A percentile compares a stretch with the other conserved stretches of the same genome.
Conservation (phyloP, 2,797 vertebrate species). For the Myotis pilosus region DNA sequence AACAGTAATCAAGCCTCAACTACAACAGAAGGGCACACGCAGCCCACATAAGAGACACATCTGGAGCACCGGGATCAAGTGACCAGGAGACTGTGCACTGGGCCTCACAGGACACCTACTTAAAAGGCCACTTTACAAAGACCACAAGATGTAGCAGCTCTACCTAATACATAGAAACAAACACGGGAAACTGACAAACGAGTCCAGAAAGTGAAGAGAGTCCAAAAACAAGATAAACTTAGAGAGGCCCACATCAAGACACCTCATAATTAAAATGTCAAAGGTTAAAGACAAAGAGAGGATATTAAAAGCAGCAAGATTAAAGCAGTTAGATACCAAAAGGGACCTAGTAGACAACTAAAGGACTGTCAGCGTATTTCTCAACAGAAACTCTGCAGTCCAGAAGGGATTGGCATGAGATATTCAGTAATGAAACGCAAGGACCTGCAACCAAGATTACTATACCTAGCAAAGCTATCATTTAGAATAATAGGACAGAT, state of each 20-base stretch:
- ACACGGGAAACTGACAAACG: neutral
- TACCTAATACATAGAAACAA: neutral
- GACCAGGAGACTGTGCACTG: neutral
- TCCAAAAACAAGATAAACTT: neutral
- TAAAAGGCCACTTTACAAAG: neutral
- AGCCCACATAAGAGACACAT: neutral
- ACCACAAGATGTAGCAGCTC: neutral
- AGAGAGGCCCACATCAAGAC: no score
- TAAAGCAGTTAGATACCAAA: neutral
- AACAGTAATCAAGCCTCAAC: neutral
- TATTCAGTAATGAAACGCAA: neutral
- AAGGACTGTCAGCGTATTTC: neutral
- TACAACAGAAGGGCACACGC: neutral
- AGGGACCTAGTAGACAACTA: neutral
- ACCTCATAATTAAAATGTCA: no score
- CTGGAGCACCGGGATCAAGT: neutral
- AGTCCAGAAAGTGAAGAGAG: neutral
- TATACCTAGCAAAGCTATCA: neutral
- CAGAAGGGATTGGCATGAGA: neutral
- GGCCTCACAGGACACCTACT: neutral
- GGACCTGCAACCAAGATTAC: neutral
- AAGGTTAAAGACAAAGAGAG: neutral
- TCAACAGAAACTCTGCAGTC: neutral
- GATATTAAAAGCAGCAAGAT: neutral
- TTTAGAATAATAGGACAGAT: neutral